Conservation (phyloP, 2,797 vertebrate species). For the Coregonus ussuriensis region DNA sequence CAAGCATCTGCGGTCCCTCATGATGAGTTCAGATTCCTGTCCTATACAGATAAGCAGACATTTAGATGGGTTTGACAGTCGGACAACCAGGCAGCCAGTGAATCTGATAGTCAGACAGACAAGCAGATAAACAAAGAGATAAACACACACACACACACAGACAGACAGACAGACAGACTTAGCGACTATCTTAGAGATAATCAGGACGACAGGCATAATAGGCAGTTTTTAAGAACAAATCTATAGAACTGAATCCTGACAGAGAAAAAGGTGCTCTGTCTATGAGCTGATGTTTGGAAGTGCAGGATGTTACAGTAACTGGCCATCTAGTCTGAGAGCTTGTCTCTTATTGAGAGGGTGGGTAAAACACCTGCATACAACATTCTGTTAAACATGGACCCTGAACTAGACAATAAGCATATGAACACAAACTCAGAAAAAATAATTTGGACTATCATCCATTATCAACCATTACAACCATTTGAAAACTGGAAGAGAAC, state of each 20-base stretch:
- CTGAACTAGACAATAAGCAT: too few relatives aligned
- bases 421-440: not conserved
- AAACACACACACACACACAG: constrained; percentile 41
- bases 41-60: constrained; percentile 8
- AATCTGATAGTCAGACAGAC: constrained; percentile 34
- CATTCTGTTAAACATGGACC: not conserved
- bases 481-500: not conserved
- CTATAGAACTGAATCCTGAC: not conserved
- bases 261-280: constrained; percentile 15
- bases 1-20: too few relatives aligned
- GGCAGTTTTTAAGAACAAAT: not conserved
- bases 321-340: not conserved
- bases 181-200: constrained; percentile 13
- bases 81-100: not conserved
- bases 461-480: not conserved
- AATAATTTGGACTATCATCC: not conserved
- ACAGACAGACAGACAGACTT: constrained; percentile 1
- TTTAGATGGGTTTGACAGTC: not conserved
- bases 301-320: not conserved
- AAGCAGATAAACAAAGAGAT: constrained; percentile 53
- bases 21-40: too few relatives aligned
- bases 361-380: not conserved
- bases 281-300: constrained; percentile 25
- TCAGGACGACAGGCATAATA: not conserved
- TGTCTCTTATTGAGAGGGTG: not conserved